Evolutionary conservation across 2,113 vertebrate species (phyloP).

Genomic region (rat (Rattus norvegicus)): GRCr8 NC_086033.1:40209001-40209500

Average conservation of each 20-base stretch:
- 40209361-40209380: background rate
- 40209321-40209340: background rate
- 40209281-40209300: background rate
- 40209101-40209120: background rate
- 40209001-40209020: background rate
- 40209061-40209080: background rate
- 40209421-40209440: background rate
- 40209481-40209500: background rate
- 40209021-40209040: background rate
- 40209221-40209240: background rate
- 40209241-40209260: background rate
- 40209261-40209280: background rate
- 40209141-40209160: background rate
- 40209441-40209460: background rate
- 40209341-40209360: background rate
- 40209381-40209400: background rate
- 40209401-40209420: background rate
- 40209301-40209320: background rate
- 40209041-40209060: background rate
- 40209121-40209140: background rate
- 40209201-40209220: background rate
- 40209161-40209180: background rate
- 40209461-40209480: background rate
- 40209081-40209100: background rate
- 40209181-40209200: slow-evolving; percentile 14